Base-by-base conservation (phyloP, 2,888 invertebrate species). In the Callimorpha dominula region DNA sequence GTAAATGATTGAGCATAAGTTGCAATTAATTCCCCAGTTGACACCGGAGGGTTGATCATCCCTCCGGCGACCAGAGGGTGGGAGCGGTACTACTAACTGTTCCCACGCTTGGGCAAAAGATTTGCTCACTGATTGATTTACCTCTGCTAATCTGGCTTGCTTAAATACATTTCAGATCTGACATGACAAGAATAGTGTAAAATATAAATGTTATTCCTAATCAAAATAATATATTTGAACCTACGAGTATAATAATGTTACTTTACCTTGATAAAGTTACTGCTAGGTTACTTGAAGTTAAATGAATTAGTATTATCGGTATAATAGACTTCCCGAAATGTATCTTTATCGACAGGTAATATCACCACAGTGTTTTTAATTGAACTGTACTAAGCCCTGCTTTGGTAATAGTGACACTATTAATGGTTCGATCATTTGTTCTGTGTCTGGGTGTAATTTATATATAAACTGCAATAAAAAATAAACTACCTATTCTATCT, bases 21-120 rank as follows among this genome's bases (percentile, higher is more conserved):
- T 85, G 73, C 75, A 73, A 71, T 82, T 80, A 85, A 80, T 74
- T 82, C 81, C 78, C 74, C 9, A 17, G 60, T 68, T 60, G 31
- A 46, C 73, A 46, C 4, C 31, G 67, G 77, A 76, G 77, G 76
- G 68, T 66, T 67, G 40, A 50, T 52, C 73, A 54, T 68, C 74
- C 74, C 77, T 73, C 74, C 71, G 73, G 71, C 71, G 54, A 42
- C 12, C 20, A 42, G 73, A 65, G 68, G 79, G 72, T 78, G 82
- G 72, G 86, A 85, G 78, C 79, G 79, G 65, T 57, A 65, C 62
- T 52, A 68, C 70, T 66, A 71, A 80, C 84, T 85, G 80, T 91
- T 90, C 90, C 91, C 90, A 91, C 90, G 88, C 83, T 70, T 68
- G 60, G 57, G 69, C 42, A 43, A 65, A 67, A 81, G 17, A 70